Conservation (phyloP, 2,888 invertebrate genomes). For the Perizoma flavofasciatum region DNA sequence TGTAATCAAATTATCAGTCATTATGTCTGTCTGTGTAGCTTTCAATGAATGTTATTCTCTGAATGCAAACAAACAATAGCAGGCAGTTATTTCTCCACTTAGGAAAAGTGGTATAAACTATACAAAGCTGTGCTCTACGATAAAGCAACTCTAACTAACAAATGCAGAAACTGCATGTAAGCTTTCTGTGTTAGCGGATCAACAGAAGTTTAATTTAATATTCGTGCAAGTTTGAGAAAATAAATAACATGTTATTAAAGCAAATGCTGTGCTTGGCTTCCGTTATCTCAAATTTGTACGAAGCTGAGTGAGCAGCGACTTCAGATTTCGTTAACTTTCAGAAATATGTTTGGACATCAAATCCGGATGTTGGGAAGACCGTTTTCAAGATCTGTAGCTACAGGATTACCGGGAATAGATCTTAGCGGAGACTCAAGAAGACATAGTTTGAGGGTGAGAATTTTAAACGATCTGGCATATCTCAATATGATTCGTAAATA, state of each 20-base stretch:
- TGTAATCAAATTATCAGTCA: slow-evolving; percentile 50
- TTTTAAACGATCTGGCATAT: neutral
- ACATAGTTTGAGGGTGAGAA: slow-evolving; percentile 84
- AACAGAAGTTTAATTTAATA: slow-evolving; percentile 40
- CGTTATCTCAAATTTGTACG: slow-evolving; percentile 57
- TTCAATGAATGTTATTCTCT: slow-evolving; percentile 42
- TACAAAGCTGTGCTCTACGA: slow-evolving; percentile 41
- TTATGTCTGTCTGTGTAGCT: slow-evolving; percentile 56
- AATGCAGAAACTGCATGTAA: slow-evolving; percentile 71
- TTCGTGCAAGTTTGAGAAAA: slow-evolving; percentile 63
- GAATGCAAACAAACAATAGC: slow-evolving; percentile 41
- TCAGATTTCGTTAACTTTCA: slow-evolving; percentile 69
- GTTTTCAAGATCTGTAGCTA: slow-evolving; percentile 86
- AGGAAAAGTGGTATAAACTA: slow-evolving; percentile 37
- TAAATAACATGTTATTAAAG: slow-evolving; percentile 45
- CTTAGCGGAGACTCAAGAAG: slow-evolving; percentile 80
- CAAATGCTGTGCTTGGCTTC: slow-evolving; percentile 72
- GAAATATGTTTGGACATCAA: slow-evolving; percentile 86
- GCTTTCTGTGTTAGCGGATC: slow-evolving; percentile 78
- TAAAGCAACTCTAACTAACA: slow-evolving; percentile 44
- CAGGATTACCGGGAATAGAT: slow-evolving; percentile 81
- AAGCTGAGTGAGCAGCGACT: slow-evolving; percentile 60
- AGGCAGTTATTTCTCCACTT: slow-evolving; percentile 38
- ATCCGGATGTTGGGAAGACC: slow-evolving; percentile 87
- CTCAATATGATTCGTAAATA: neutral